Conservation (phyloP, 2,888 invertebrate species). For the Eupithecia subfuscata region DNA sequence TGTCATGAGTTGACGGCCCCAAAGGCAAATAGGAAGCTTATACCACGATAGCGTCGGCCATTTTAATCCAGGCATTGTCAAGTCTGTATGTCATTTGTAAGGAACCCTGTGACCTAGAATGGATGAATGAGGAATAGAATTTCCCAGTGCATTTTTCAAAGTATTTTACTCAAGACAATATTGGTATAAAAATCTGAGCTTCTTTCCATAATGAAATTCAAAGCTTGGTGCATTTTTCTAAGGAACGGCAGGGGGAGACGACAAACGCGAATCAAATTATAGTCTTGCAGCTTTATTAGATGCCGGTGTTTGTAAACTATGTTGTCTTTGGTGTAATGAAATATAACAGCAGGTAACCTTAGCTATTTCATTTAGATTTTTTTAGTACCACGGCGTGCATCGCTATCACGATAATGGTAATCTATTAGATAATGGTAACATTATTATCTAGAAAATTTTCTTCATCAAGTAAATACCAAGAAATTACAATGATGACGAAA, state of each 20-base stretch:
- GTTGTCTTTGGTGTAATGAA: neutral
- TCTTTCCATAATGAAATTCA: constrained; percentile 35
- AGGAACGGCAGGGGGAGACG: constrained; percentile 16
- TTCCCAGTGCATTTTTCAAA: constrained; percentile 30
- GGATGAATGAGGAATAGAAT: constrained; percentile 30
- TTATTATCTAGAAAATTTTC: too few relatives aligned
- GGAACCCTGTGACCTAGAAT: constrained; percentile 31
- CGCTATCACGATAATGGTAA: too few relatives aligned
- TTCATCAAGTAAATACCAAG: too few relatives aligned
- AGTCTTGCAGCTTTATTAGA: neutral
- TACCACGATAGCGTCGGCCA: constrained; percentile 27
- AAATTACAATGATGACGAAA: neutral
- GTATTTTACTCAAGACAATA: constrained; percentile 34
- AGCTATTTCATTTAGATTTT: neutral
- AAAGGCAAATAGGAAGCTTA: constrained; percentile 32
- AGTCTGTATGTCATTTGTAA: constrained; percentile 36
- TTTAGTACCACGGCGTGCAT: neutral
- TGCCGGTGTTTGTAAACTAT: neutral
- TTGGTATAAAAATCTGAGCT: constrained; percentile 35
- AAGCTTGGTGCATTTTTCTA: constrained; percentile 26
- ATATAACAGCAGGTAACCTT: neutral
- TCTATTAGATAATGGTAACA: too few relatives aligned
- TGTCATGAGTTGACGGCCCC: constrained; percentile 23
- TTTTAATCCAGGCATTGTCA: constrained; percentile 36
- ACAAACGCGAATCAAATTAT: constrained; percentile 28